Evolutionary conservation across 2,797 vertebrate genomes (phyloP), one percentile per base, ranked within the genome.

Genomic region (Danio tinwini): DNA sequence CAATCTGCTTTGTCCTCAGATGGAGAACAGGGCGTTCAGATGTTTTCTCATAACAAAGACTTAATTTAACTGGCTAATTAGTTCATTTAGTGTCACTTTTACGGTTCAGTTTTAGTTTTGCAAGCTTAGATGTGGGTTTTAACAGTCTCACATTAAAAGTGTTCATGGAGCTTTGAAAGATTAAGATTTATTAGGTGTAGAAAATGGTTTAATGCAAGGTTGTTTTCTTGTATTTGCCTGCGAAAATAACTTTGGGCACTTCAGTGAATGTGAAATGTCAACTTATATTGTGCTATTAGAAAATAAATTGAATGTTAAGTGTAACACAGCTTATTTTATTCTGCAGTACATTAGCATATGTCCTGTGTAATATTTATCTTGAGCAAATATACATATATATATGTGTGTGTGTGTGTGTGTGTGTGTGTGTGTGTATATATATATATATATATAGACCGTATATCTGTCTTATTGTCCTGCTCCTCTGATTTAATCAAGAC

Each of bases 1-100:
- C 53, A 40, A 49, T 78, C 6, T 58, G 71, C 71, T 78, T 73
- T n/a, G 55, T 68, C 80, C 55, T 74, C n/a, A 39, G 50, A 17
- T 11, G 53, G 63, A 47, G 70, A 80, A 56, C 37, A 44, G 37
- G 63, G 50, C 16, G 40, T 65, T 76, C 9, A 76, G 52, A 56
- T 44, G 52, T 44, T 71, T 52, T 72, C 10, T 11, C 67, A 53
- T 39, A 63, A 62, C 56, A 71, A 47, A 63, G 47, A 79, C 37
- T 56, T 71, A 47, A 13, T 79, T 71, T 81, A 75, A 29, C 29
- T 61, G 72, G 29, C 19, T 50, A 21, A 50, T 59, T 55, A 16
- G 52, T 59, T 45, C 12, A 17, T 69, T 69, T 77, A 12, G 7
- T 76, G 64, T 50, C 47, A 68, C 52, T 59, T 21, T 65, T 9